phyloP scores from a whole-genome alignment of 2,797 vertebrate species.

The Pipistrellus nathusii region DNA sequence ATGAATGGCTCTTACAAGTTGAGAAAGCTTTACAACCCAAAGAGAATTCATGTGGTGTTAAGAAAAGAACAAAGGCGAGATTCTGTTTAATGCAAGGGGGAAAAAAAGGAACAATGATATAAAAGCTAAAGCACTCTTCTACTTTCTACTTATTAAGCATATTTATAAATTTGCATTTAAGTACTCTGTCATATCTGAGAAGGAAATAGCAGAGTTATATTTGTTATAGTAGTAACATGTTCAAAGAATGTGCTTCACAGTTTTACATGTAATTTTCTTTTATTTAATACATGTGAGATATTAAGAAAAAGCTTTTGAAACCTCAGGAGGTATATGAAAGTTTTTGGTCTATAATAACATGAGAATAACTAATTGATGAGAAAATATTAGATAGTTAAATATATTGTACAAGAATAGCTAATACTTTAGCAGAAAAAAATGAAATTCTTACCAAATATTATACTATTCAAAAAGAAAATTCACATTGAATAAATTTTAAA shows the following conservation, averaged over 20 bases:
- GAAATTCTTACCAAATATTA: not conserved
- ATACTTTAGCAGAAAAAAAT: not conserved
- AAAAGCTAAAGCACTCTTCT: not conserved
- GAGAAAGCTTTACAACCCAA: conserved; percentile 40
- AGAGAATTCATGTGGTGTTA: not conserved
- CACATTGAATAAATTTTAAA: not conserved
- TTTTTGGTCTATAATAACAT: not conserved
- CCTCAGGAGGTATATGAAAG: not conserved
- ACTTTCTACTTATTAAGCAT: not conserved
- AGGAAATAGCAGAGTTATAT: not conserved
- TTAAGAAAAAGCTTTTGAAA: not conserved
- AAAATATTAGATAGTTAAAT: not conserved
- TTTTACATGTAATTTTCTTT: conserved; percentile 10
- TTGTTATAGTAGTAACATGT: not conserved
- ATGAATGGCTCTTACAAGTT: conserved; percentile 40
- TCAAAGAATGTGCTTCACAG: not conserved
- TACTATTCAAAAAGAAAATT: conserved; percentile 17
- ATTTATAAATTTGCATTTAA: conserved; percentile 11
- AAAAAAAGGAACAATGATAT: not conserved
- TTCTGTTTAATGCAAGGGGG: not conserved
- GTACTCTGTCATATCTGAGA: not conserved
- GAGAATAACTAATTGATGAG: not conserved
- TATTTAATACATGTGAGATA: not conserved
- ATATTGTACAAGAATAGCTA: not conserved
- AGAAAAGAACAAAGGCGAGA: not conserved